Base-by-base conservation (phyloP, 2,888 invertebrate genomes). In the Cactoblastis cactorum region DNA sequence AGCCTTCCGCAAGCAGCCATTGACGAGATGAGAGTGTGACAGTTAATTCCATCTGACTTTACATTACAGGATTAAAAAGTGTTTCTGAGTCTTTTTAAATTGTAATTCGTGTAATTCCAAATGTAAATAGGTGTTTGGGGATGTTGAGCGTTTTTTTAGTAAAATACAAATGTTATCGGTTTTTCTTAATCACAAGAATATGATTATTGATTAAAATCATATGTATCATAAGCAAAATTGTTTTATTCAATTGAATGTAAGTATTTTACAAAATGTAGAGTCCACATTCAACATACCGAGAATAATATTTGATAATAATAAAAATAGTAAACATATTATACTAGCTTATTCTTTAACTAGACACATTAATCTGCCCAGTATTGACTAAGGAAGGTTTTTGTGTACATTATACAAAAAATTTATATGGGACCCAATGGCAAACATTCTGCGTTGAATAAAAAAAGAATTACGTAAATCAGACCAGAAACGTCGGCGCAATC, bases 1-100 rank as follows among this genome's bases (percentile, higher is more conserved):
- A 91, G 91, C 76, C 92, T 95, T 78, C 95, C 95, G 47, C 94
- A 95, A 77, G 95, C 95, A 61, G 95, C 95, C 56, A 95, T 96
- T 86, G 95, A 95, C 80, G 96, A 96, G 90, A 96, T 96, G 96
- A 91, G 96, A 83, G 96, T 96, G 93, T 96, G 96, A 96, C 95
- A 78, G 64, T 78, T 74, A 77, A 78, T 77, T 61, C 68, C 68
- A 65, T 67, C 65, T 68, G 69, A 78, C 73, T 74, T 64, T 71
- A 66, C 69, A 72, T 77, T 74, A 74, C 71, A 63, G 67, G 62
- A 74, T 72, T 74, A 74, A 77, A 66, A 71, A 67, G 66, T 71
- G 69, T 71, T 64, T 65, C 56, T 54, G 56, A 63, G 67, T 71
- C 68, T 65, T 63, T 66, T 59, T 53, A 56, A 64, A 59, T 58